phyloP scores from a whole-genome alignment of 2,888 invertebrate species.

The Eurois occulta region DNA sequence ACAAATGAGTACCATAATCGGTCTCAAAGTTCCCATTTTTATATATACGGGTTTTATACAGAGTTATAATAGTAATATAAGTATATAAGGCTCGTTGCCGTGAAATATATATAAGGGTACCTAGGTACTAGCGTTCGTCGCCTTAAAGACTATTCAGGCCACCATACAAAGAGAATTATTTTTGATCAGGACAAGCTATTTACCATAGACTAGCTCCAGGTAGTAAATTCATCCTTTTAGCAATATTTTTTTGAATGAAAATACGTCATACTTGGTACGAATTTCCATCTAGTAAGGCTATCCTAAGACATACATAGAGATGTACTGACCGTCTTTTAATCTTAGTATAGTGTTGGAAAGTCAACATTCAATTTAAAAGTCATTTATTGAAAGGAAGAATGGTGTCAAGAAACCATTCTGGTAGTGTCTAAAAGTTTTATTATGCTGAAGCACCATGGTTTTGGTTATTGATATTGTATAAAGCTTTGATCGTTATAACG shows the following conservation, averaged over 20 bases:
- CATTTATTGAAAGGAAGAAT: neutral
- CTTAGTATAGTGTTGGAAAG: neutral
- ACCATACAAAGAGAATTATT: constrained; percentile 21
- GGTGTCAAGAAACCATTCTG: neutral
- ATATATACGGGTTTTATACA: constrained; percentile 44
- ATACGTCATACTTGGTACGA: constrained; percentile 19
- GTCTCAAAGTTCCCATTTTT: constrained; percentile 18
- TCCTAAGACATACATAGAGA: constrained; percentile 28
- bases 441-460: neutral
- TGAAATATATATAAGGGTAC: constrained; percentile 32
- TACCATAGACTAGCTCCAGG: constrained; percentile 6
- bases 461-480: neutral
- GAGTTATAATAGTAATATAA: constrained; percentile 18
- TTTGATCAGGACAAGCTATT: constrained; percentile 26
- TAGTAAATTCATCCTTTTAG: constrained; percentile 21
- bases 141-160: constrained; percentile 37
- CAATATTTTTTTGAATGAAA: constrained; percentile 9
- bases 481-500: neutral
- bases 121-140: constrained; percentile 34
- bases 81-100: constrained; percentile 22
- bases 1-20: constrained; percentile 30
- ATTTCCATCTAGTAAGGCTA: constrained; percentile 30
- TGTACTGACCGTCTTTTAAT: constrained; percentile 29
- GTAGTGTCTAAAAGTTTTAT: neutral
- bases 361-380: neutral